Evolutionary conservation across 2,888 invertebrate genomes (phyloP), one percentile per base, ranked within the genome.

Genomic region (Drosophila kanekoi): DNA sequence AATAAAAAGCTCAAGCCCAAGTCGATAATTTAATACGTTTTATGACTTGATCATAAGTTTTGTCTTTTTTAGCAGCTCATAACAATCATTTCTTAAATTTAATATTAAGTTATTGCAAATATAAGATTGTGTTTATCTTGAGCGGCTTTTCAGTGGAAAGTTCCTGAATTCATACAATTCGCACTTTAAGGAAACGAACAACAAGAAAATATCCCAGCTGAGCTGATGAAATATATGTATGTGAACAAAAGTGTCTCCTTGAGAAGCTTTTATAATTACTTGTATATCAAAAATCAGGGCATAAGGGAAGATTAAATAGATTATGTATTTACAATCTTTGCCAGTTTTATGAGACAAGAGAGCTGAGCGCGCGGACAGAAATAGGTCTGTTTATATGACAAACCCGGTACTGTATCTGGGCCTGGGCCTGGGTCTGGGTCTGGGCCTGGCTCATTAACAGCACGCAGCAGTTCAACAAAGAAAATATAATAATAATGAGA

Each of bases 381-480:
- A 52, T 48, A n/a, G 47, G 20, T 44, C 20, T 67, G 49, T 18
- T 40, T 54, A 52, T 37, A 68, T 35, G 45, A 37, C 20, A 52
- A 43, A 11, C 28, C 43, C 6, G 23, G n/a, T 43, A 10, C 20
- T 11, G 33, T 18, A 28, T 13, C 23, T 41, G 54, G 41, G 38
- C 32, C 40, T 9, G 51, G 28, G 20, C 20, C 48, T n/a, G 41
- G 16, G 52, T 13, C 16, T 16, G 16, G 40, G 53, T 18, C 11
- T 35, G 48, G 45, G 14, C 44, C 41, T 18, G 60, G 35, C 71
- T 75, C 71, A 75, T 74, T 74, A 74, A 38, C 71, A 6, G 28
- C 74, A 74, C 76, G 76, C 74, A 74, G 71, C 58, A 48, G 48
- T 48, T 74, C 16, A 75, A 74, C 70, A 70, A 75, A 66, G 41